Percentiles rank a stretch among this genome's conserved stretches.
phyloP scores from a whole-genome alignment of 2,797 vertebrate genomes.

The Poeciliopsis paucimaculata region DNA sequence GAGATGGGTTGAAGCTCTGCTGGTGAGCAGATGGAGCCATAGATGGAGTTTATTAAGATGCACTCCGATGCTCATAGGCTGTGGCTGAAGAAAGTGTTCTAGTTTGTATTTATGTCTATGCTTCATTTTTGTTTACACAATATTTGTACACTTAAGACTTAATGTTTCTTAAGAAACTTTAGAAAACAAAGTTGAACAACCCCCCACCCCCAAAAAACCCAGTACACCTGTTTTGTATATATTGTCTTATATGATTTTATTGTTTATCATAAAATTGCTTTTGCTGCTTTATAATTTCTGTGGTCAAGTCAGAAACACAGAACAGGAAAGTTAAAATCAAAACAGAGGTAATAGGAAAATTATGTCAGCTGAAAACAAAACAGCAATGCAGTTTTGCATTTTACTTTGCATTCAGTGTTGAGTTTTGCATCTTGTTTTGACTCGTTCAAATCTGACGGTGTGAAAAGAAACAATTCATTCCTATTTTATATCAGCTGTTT shows the following conservation, averaged over 20 bases:
- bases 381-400: neutral
- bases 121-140: neutral
- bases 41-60: no score
- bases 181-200: neutral
- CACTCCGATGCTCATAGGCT: no score
- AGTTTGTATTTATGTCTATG: neutral
- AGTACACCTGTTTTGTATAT: neutral
- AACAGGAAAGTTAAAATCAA: neutral
- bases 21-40: no score
- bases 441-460: neutral
- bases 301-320: neutral
- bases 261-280: neutral
- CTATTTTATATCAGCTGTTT: neutral
- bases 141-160: neutral
- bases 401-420: neutral
- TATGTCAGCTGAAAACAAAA: neutral
- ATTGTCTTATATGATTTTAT: neutral
- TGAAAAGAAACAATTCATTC: neutral
- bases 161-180: neutral
- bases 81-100: no score
- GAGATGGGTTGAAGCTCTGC: no score
- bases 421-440: neutral
- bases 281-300: neutral
- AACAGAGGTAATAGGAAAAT: neutral
- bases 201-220: no score